Percentiles rank a stretch among this genome's conserved stretches.
Evolutionary conservation across 2,113 vertebrate species (phyloP).

Genomic region (Aegotheles bennettii): DNA sequence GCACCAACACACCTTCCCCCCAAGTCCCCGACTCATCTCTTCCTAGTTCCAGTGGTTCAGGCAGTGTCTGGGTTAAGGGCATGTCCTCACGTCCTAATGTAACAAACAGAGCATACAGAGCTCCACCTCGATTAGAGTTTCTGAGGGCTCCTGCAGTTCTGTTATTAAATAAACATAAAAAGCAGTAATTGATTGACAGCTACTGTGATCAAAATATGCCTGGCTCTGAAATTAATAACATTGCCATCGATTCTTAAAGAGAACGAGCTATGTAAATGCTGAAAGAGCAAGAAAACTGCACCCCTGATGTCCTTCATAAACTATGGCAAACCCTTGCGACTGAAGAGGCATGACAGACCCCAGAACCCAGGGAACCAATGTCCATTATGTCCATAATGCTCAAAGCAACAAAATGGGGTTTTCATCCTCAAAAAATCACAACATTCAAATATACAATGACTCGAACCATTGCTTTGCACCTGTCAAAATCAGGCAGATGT

Average conservation of each 20-base stretch:
- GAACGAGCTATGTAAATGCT: neutral
- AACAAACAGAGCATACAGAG: neutral
- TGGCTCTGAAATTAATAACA: neutral
- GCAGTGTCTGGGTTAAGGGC: neutral
- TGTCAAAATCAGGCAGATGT: neutral
- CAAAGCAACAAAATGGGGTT: neutral
- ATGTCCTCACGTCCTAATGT: neutral
- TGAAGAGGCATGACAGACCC: neutral
- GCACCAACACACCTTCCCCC: neutral
- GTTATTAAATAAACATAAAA: conserved; percentile 51
- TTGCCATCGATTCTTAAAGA: neutral
- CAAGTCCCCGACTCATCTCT: neutral
- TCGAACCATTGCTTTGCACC: neutral
- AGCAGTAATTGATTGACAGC: conserved; percentile 1
- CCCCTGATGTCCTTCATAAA: neutral
- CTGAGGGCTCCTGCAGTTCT: conserved; percentile 11
- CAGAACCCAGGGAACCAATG: neutral
- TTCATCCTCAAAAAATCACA: neutral
- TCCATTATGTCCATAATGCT: neutral
- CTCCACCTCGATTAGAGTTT: neutral
- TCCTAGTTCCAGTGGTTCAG: neutral
- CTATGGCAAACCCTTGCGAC: neutral
- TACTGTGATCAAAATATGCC: neutral
- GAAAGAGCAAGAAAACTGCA: neutral
- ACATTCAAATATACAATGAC: neutral